Conservation (phyloP, 2,888 invertebrate genomes). For the Lithosia quadra region DNA sequence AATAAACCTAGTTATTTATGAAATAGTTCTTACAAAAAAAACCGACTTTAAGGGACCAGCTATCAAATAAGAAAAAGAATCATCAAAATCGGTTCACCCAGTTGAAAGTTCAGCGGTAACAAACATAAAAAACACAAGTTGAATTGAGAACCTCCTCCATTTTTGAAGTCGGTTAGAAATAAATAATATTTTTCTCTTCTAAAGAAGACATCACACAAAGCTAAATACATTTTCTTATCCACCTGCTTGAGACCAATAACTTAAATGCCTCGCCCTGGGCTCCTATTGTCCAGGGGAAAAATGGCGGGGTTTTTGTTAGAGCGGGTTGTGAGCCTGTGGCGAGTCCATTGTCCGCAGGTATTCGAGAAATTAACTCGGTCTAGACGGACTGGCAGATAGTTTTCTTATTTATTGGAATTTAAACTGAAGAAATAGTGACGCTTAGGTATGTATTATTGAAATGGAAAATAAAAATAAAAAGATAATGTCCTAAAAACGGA, state of each 20-base stretch:
- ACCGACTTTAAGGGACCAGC: too few relatives aligned
- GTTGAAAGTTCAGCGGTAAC: too few relatives aligned
- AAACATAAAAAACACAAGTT: too few relatives aligned
- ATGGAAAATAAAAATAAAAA: not conserved
- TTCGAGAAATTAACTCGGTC: conserved; percentile 74
- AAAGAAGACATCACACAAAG: conserved; percentile 4
- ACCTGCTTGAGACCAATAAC: conserved; percentile 58
- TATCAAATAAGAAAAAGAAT: too few relatives aligned
- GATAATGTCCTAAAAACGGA: too few relatives aligned
- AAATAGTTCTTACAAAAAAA: too few relatives aligned
- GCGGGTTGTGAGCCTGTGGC: conserved; percentile 20
- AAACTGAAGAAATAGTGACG: not conserved
- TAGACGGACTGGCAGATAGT: conserved; percentile 57
- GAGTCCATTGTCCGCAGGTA: conserved; percentile 73
- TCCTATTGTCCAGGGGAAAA: conserved; percentile 64
- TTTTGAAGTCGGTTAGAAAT: too few relatives aligned
- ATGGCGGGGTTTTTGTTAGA: conserved; percentile 57
- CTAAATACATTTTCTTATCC: conserved; percentile 39
- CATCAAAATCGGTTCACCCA: too few relatives aligned
- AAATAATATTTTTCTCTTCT: not conserved
- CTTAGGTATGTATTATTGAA: not conserved
- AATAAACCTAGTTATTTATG: too few relatives aligned
- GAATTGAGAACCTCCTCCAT: too few relatives aligned
- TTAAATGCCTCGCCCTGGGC: conserved; percentile 56
- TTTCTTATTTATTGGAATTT: conserved; percentile 15